Conservation (phyloP, 2,113 vertebrate genomes). For the Bufo gargarizans region DNA sequence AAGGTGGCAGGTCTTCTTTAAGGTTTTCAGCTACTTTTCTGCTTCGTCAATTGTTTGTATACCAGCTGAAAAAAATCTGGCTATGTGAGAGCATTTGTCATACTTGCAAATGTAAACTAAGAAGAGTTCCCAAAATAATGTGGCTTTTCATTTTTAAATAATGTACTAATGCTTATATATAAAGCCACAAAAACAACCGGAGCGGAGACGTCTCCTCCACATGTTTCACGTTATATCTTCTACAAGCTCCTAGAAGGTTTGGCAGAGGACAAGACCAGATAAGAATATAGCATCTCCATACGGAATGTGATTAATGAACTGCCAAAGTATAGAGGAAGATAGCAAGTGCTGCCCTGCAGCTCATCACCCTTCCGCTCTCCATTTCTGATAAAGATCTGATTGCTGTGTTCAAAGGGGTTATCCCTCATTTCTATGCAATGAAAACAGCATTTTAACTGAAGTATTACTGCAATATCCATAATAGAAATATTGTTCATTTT, state of each 20-base stretch:
- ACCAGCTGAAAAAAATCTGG: background rate
- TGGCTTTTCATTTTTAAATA: background rate
- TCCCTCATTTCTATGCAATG: no score
- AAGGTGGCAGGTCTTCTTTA: no score
- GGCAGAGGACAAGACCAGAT: background rate
- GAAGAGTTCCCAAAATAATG: background rate
- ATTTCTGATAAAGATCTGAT: background rate
- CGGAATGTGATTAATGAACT: background rate
- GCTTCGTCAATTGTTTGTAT: background rate
- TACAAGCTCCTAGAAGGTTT: background rate
- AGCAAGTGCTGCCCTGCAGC: background rate
- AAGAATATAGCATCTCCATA: conserved; percentile 3
- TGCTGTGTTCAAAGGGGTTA: background rate
- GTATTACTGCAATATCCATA: no score
- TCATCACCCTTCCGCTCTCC: background rate
- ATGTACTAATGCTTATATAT: background rate
- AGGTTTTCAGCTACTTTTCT: background rate
- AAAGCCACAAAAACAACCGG: background rate
- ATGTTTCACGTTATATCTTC: background rate
- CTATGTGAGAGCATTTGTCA: background rate
- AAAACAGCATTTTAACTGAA: no score
- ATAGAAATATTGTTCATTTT: no score
- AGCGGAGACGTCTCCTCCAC: background rate
- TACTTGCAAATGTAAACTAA: background rate
- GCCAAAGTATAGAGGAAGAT: background rate